Conservation (phyloP, 1,140 invertebrate genomes). For the Hirudo medicinalis region DNA sequence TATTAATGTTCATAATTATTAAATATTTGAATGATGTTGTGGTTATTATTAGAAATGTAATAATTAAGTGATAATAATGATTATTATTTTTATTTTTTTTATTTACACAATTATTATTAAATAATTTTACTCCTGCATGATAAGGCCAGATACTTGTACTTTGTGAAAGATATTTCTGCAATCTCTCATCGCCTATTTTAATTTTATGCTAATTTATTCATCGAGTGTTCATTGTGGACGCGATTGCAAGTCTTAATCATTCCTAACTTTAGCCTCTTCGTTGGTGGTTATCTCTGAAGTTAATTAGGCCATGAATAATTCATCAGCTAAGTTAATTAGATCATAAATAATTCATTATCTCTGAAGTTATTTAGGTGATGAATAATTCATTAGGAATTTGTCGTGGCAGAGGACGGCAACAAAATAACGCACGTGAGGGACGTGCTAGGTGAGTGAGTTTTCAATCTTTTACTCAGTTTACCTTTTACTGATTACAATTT, state of each 20-base stretch:
- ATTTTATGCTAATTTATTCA: background rate
- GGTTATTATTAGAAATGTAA: conserved; percentile 10
- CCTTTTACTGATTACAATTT: background rate
- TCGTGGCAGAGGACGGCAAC: conserved; percentile 82
- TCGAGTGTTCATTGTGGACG: background rate
- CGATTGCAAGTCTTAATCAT: no score
- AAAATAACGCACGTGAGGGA: conserved; percentile 69
- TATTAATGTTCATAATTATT: background rate
- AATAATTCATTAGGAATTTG: conserved; percentile 57
- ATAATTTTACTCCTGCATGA: background rate
- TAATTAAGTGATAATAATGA: background rate
- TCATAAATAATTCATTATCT: background rate
- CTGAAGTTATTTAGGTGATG: background rate
- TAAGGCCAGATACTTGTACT: no score
- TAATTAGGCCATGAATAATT: background rate
- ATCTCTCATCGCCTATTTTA: no score
- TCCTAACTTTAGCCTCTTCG: no score
- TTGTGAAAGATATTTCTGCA: no score
- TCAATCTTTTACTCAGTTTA: background rate
- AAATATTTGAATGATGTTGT: conserved; percentile 14
- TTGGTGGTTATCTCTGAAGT: no score
- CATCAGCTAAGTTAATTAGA: conserved; percentile 36
- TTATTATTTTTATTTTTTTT: background rate
- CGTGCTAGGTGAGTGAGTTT: conserved; percentile 49
- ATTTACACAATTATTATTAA: no score